Evolutionary conservation across 2,888 invertebrate species (phyloP).

Genomic region (Agapostemon virescens): DNA sequence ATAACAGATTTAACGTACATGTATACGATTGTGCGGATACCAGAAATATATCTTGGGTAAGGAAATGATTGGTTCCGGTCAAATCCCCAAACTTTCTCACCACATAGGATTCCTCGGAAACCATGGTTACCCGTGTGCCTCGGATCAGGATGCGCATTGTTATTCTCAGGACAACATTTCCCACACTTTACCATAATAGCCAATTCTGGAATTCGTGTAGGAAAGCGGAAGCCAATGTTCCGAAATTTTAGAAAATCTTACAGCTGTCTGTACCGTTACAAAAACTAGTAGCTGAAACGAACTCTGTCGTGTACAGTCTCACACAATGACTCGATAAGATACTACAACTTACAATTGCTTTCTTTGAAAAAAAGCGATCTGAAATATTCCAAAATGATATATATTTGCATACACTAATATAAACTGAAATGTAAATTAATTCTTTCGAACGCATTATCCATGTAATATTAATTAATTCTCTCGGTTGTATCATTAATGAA

Average conservation of each 20-base stretch:
- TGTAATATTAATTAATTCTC: neutral
- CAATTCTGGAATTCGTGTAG: neutral
- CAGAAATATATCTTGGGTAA: slow-evolving; percentile 6
- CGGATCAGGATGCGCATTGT: neutral
- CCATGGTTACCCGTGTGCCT: slow-evolving; percentile 3
- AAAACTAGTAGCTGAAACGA: neutral
- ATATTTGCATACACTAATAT: neutral
- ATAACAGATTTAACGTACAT: neutral
- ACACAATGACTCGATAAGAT: too few relatives aligned
- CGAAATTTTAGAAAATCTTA: neutral
- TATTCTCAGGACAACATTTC: slow-evolving; percentile 4
- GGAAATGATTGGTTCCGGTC: slow-evolving; percentile 18
- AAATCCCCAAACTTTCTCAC: slow-evolving; percentile 7
- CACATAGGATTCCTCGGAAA: slow-evolving; percentile 1
- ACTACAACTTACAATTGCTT: neutral
- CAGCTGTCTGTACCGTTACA: neutral
- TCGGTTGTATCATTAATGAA: neutral
- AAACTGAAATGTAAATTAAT: neutral
- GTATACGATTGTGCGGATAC: neutral
- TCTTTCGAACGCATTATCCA: neutral
- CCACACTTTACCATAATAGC: neutral
- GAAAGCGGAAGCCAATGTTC: neutral
- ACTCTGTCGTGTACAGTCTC: neutral
- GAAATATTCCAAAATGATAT: neutral
- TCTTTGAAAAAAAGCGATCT: neutral